Conservation (phyloP, 2,888 invertebrate species). For the Drosophila macrospina region DNA sequence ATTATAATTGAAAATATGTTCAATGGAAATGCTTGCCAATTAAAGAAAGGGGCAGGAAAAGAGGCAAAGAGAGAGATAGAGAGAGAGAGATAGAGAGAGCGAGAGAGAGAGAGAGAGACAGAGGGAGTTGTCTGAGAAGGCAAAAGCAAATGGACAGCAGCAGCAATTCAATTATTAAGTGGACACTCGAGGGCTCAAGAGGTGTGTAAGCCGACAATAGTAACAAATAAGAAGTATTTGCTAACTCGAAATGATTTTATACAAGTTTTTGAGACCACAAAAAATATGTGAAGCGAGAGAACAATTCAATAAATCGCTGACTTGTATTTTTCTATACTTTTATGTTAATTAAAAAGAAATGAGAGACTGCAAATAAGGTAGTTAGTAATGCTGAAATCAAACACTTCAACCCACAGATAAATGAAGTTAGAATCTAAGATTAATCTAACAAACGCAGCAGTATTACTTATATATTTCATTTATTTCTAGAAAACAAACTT, state of each 20-base stretch:
- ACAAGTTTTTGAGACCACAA: conserved; percentile 3
- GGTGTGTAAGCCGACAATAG: not conserved
- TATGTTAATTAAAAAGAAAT: not conserved
- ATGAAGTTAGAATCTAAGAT: too few species aligned
- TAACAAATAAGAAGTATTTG: not conserved
- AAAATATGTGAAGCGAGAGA: not conserved
- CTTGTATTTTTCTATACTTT: not conserved
- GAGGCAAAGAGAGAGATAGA: not conserved
- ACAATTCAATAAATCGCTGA: conserved; percentile 1
- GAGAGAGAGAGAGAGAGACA: not conserved
- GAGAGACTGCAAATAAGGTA: too few species aligned
- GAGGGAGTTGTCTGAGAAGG: conserved; percentile 5
- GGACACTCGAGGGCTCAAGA: conserved; percentile 5
- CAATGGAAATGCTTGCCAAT: conserved; percentile 60
- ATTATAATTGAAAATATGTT: conserved; percentile 74
- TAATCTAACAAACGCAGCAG: too few species aligned
- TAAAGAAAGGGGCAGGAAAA: not conserved
- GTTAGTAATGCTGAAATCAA: too few species aligned
- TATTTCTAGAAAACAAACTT: too few species aligned
- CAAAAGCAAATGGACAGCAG: conserved; percentile 50
- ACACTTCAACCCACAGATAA: too few species aligned
- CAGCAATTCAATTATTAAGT: conserved; percentile 68
- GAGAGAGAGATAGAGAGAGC: not conserved
- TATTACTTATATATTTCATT: too few species aligned
- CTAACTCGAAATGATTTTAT: conserved; percentile 7